Evolutionary conservation across 92 coral and sea anemone species (phyloP), one percentile per base, ranked within the genome.

Genomic region (Bergia puertoricense): DNA sequence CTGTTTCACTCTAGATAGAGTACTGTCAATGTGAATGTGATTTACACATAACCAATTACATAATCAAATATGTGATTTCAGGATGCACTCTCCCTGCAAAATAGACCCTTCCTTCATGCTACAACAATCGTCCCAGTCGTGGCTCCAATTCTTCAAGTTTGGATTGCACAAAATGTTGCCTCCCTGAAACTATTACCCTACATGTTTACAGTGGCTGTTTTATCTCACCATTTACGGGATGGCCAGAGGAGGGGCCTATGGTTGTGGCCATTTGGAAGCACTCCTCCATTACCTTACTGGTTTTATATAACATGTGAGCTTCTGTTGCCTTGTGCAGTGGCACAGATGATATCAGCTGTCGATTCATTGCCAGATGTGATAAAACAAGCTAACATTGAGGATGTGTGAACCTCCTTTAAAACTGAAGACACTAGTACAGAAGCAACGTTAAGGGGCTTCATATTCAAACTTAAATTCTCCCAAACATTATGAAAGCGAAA

Each of bases 211-310:
- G 94, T 96, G 5, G 92, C 97, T 18, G 92, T 96, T 37, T 67
- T 92, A 15, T 96, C 99, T 20, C 99, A 96, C 71, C 99, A 96
- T 90, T 77, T 96, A 42, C 94, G 97, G 6, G 99, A 96, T 89
- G 97, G 97, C 6, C 90, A 89, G 42, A 92, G 99, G 80, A 92
- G 95, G 71, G 98, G 99, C 40, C 57, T 96, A 59, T 96, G 99
- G 99, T 95, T 93, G 88, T 96, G 99, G 99, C 98, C 99, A 43
- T 6, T 96, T 69, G 98, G 98, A 73, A 95, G 93, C 41, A 95
- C 97, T 8, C 94, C 93, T 75, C 94, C 99, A 16, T 85, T 96
- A 16, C 98, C 95, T 0, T 95, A 94, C 82, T 91, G 98, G 96
- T 62, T 93, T 43, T 96, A 93, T 75, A 85, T 96, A 22, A 67